Conservation (phyloP, 2,113 vertebrate genomes). For the Pygoscelis antarcticus region DNA sequence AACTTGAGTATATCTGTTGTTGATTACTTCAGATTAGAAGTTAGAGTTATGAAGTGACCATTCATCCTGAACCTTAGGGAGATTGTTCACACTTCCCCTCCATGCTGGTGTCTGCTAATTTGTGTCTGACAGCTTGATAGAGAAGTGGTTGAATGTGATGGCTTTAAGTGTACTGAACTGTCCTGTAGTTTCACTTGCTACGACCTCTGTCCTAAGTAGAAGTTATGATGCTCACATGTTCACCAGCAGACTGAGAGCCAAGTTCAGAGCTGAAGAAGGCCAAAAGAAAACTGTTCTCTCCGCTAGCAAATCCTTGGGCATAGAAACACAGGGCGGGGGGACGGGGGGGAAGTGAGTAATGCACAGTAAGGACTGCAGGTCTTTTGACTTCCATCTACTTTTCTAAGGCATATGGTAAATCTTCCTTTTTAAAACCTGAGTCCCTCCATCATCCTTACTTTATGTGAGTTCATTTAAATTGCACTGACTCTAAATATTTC, state of each 20-base stretch:
- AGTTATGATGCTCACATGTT: background rate
- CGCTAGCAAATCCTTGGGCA: background rate
- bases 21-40: background rate
- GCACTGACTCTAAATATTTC: background rate
- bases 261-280: background rate
- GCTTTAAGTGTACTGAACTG: background rate
- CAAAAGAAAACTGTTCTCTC: background rate
- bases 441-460: background rate
- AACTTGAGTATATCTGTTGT: fast-evolving
- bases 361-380: background rate
- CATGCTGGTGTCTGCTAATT: background rate
- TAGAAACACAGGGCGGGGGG: background rate
- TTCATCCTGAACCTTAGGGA: background rate
- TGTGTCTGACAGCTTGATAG: background rate
- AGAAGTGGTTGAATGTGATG: background rate
- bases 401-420: background rate
- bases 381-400: background rate
- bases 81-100: background rate
- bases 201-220: background rate
- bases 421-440: background rate
- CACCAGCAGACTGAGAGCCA: background rate
- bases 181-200: background rate
- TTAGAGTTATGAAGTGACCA: background rate
- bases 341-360: background rate
- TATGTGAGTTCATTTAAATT: background rate